Evolutionary conservation across 2,797 vertebrate genomes (phyloP), one percentile per base, ranked within the genome.

Genomic region (Scolopax rusticola): DNA sequence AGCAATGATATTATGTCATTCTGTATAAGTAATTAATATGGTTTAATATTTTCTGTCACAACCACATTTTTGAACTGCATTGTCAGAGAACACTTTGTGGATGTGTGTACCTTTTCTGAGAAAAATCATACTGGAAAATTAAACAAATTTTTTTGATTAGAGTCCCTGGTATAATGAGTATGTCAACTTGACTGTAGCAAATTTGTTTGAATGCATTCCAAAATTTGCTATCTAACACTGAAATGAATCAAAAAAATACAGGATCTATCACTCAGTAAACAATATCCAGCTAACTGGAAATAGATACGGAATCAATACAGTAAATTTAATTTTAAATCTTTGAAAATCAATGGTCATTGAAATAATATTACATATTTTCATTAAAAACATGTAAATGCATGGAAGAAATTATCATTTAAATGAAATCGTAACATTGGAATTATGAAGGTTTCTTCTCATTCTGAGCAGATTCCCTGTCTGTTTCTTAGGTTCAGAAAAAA

Each of bases 141-240:
- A 63, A 93, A 91, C 16, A 84, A 80, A 3, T 67, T 70, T 69
- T 84, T 95, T 79, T 81, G 1, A 53, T 74, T 73, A n/a, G 40
- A 90, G 9, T 60, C 11, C 16, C 36, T 38, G 54, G 5, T 89
- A 76, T 88, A 90, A 93, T 67, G 81, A 89, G 38, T 76, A 82
- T 57, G 59, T 57, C 64, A 60, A 76, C 59, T 87, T 87, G 60
- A 67, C 51, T 40, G 24, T n/a, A 87, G 48, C 32, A 95, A 90
- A 84, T 93, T 68, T 84, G 24, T 93, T 96, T 96, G 83, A 95
- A 91, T 76, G 32, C 36, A 38, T 91, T 71, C 36, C 90, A 96
- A 91, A 80, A 88, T 91, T 88, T 93, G 56, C 45, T 90, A 60
- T 82, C 69, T 89, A 57, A 82, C 38, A 82, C 54, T 77, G 60